phyloP scores from a whole-genome alignment of 2,888 invertebrate genomes.

The Busseola fusca region DNA sequence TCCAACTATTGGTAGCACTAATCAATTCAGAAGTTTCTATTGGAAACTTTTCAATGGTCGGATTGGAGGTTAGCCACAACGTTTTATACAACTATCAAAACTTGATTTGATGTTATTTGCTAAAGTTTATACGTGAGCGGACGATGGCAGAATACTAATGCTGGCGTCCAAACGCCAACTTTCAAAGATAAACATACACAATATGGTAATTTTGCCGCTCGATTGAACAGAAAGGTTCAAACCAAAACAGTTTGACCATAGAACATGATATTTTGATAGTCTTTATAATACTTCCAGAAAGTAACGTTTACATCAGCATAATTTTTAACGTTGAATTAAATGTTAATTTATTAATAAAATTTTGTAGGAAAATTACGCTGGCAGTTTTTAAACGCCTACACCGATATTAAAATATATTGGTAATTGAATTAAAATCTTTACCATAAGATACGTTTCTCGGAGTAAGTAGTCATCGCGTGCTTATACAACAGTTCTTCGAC shows the following conservation, averaged over 20 bases:
- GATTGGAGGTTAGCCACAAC: conserved; percentile 59
- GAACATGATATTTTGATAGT: conserved; percentile 22
- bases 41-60: conserved; percentile 63
- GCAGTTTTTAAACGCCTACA: no score
- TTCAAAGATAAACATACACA: conserved; percentile 50
- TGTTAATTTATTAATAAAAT: no score
- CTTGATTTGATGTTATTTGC: conserved; percentile 59
- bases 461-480: no score
- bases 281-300: conserved; percentile 14
- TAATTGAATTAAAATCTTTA: no score
- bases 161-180: conserved; percentile 41
- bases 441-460: no score
- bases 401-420: no score
- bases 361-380: no score
- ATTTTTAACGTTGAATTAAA: no score
- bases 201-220: conserved; percentile 43
- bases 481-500: no score
- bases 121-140: conserved; percentile 59
- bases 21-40: conserved; percentile 66
- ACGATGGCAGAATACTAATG: conserved; percentile 51
- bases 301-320: no score
- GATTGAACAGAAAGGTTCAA: conserved; percentile 48
- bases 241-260: conserved; percentile 36
- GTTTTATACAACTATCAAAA: conserved; percentile 62
- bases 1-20: conserved; percentile 63